Conservation (phyloP, 2,888 invertebrate species). For the Limenitis camilla region DNA sequence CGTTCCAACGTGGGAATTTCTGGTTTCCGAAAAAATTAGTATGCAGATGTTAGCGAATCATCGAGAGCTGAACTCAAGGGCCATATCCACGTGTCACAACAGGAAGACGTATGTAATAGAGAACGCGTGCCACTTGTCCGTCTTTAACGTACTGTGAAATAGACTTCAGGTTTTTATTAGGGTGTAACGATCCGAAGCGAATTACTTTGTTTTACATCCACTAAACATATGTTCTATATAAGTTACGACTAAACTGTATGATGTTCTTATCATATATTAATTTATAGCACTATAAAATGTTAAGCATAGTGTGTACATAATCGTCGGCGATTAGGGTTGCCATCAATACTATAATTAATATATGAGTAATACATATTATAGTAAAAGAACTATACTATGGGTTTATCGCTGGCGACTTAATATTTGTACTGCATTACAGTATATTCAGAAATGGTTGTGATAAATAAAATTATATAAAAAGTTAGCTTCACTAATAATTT, state of each 20-base stretch:
- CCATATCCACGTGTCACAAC: conserved; percentile 57
- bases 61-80: conserved; percentile 23
- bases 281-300: background rate
- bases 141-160: conserved; percentile 56
- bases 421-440: too few relatives aligned
- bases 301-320: too few relatives aligned
- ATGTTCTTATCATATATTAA: background rate
- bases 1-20: conserved; percentile 60
- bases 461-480: too few relatives aligned
- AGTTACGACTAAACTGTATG: background rate
- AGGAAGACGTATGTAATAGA: conserved; percentile 50
- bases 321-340: too few relatives aligned
- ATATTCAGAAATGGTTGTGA: too few relatives aligned
- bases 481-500: too few relatives aligned
- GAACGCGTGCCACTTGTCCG: conserved; percentile 62
- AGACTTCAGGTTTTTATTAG: conserved; percentile 43
- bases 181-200: conserved; percentile 13
- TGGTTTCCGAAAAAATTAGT: conserved; percentile 34
- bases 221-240: conserved; percentile 1
- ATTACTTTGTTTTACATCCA: conserved; percentile 7
- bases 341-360: too few relatives aligned
- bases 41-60: conserved; percentile 57
- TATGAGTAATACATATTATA: too few relatives aligned
- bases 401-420: too few relatives aligned
- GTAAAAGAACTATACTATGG: too few relatives aligned